These are phyloP conservation scores for Leguminivora glycinivorella DNA, from an alignment of 1,140 invertebrate species.

Conservation along the genomic window DNA sequence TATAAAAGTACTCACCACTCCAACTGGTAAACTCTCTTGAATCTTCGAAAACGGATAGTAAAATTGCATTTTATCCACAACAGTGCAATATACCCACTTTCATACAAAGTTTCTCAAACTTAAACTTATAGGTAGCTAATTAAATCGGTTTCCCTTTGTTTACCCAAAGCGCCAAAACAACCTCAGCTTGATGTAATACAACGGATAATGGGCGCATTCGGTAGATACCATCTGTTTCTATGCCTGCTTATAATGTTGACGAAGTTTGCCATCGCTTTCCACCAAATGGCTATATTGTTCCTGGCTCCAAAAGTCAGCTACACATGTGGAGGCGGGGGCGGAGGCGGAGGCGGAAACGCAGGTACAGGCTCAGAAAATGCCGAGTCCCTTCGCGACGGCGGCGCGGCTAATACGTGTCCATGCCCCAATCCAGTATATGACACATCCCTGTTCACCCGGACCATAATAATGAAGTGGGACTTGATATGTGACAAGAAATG, in stretches of 20 bases:
- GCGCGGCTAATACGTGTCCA: too few species aligned
- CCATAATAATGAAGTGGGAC: constrained; percentile 87
- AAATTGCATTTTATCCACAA: too few species aligned
- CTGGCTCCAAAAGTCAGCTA: constrained; percentile 80
- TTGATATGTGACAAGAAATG: constrained; percentile 83
- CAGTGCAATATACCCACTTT: too few species aligned
- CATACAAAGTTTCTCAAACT: too few species aligned
- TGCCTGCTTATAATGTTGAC: constrained; percentile 82
- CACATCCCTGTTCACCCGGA: constrained; percentile 82
- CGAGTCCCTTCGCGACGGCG: too few species aligned
- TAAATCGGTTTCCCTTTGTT: constrained; percentile 31
- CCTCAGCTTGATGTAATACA: constrained; percentile 69
- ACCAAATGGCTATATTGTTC: constrained; percentile 84
- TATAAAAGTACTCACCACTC: too few species aligned
- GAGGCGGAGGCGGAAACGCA: too few species aligned
- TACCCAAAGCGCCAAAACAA: constrained; percentile 33
- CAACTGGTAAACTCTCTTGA: too few species aligned
- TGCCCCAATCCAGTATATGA: constrained; percentile 82
- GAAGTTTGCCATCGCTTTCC: constrained; percentile 86
- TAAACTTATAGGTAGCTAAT: too few species aligned
- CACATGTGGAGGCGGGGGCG: constrained; percentile 60
- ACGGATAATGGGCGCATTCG: constrained; percentile 82
- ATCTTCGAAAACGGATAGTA: too few species aligned
- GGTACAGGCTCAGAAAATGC: too few species aligned
- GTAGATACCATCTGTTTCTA: constrained; percentile 84